These are phyloP conservation scores for Dinomys branickii DNA, from an alignment of 2,113 vertebrate species.

Conservation along the genomic window DNA sequence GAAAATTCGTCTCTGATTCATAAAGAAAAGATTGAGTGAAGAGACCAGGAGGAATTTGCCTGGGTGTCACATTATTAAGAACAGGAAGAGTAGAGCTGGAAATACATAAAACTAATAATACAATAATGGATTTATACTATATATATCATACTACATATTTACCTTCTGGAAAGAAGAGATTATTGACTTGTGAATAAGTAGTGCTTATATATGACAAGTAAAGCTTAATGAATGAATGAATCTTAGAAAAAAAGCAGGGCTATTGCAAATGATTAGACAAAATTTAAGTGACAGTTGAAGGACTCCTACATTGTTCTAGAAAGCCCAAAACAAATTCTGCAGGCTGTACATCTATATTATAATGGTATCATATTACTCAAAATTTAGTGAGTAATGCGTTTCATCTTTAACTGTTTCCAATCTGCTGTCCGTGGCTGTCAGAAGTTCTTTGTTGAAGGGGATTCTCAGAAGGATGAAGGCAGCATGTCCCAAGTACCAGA, in stretches of 20 bases:
- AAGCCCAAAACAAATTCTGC: neutral
- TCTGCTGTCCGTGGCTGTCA: neutral
- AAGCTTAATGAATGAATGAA: neutral
- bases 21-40: slow-evolving; percentile 15
- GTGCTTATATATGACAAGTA: neutral
- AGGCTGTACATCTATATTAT: neutral
- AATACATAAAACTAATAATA: neutral
- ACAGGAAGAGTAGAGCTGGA: neutral
- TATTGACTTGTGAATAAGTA: slow-evolving; percentile 11
- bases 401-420: neutral
- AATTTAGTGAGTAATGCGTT: neutral
- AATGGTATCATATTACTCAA: neutral
- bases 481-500: neutral
- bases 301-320: neutral
- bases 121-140: neutral
- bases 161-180: neutral
- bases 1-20: neutral
- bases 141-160: neutral
- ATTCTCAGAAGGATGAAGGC: neutral
- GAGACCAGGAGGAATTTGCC: neutral
- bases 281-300: neutral
- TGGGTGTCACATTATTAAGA: neutral
- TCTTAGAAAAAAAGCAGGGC: neutral
- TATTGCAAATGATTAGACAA: neutral
- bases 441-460: neutral